Evolutionary conservation across 2,113 vertebrate species (phyloP), one percentile per base, ranked within the genome.

Genomic region (Podarcis muralis): DNA sequence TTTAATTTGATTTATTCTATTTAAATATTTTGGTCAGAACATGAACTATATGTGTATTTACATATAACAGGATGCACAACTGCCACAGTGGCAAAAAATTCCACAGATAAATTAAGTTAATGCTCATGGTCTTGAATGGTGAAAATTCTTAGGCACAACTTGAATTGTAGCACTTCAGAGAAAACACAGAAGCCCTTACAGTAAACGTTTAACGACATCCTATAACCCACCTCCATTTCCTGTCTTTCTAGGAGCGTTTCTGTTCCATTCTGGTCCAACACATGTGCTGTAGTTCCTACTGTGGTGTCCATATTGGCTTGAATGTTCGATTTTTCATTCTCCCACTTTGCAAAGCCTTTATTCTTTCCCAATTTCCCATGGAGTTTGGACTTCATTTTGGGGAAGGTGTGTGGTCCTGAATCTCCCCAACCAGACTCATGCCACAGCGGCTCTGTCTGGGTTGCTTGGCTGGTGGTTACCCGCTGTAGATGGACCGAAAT

Each of bases 401-500:
- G 99, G 91, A 99, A 99, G 30, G 99, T 99, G 91, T 99, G 99
- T 18, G 98, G 98, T 48, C 98, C 98, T 0, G 97, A 95, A 69
- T 98, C 97, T 0, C 95, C 97, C 98, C 98, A 99, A 90, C 96
- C 96, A 30, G 97, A 95, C n/a, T 99, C 98, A 0, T 98, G 95
- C 98, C 98, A 99, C 74, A 98, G 95, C 0, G 98, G 98, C 59
- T 99, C 98, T 0, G 98, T 99, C 96, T 99, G 99, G 0, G 98
- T 99, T 93, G 98, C 98, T 96, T 99, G 98, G 95, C 98, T 99
- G 77, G 98, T 97, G 78, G 99, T 99, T 6, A 98, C 97, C 59
- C 98, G 95, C 95, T 99, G 98, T 32, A 99, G 96, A 84, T 98
- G 96, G 86, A 99, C 98, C 0, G 98, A 99, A 95, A 99, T 99